Base-by-base conservation (phyloP, 2,888 invertebrate species). In the Ischnura elegans region DNA sequence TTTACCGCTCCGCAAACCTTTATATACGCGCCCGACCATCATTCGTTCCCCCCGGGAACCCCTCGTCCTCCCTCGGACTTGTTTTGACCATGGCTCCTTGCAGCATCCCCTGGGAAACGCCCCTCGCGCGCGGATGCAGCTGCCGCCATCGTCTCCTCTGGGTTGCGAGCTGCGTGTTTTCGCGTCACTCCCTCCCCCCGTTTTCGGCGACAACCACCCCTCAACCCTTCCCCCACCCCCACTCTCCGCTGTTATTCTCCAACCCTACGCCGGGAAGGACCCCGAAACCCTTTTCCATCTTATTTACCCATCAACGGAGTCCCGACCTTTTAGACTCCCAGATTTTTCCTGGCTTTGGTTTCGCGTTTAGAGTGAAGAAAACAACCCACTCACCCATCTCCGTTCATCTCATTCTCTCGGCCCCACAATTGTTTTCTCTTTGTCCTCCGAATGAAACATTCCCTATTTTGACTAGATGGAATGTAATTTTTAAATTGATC, bases 141-240 rank as follows among this genome's bases (percentile, higher is more conserved):
- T 42, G 61, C 61, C 5, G 21, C 43, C 85, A 85, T 42, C 85
- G 5, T 85, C 85, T 43, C 25, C 46, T n/a, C 21, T 45, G 42
- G 8, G 6, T 43, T 43, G 2, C 21, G 2, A 21, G 42, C 76
- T 13, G 36, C 10, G 29, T 8, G 76, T 3, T 25, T 13, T 46
- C 45, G 86, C 86, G 45, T 45, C 86, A n/a, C 86, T 43, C 46
- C 42, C 86, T 8, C 0, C 61, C 29, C 90, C 43, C 55, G 29
- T 46, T 21, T n/a, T 45, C 86, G n/a, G 43, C n/a, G 90, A 61
- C 90, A 61, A 90, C 90, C 61, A 90, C 90, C 87, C 55, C 55
- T 87, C 36, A 13, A 76, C 76, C 36, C 6, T 36, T 36, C 4
- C 29, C n/a, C 16, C 36, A 2, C 76, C 5, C 29, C 2, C 55